These are phyloP conservation scores for Macropodus opercularis DNA, from an alignment of 2,797 vertebrate species.

Conservation along the genomic window DNA sequence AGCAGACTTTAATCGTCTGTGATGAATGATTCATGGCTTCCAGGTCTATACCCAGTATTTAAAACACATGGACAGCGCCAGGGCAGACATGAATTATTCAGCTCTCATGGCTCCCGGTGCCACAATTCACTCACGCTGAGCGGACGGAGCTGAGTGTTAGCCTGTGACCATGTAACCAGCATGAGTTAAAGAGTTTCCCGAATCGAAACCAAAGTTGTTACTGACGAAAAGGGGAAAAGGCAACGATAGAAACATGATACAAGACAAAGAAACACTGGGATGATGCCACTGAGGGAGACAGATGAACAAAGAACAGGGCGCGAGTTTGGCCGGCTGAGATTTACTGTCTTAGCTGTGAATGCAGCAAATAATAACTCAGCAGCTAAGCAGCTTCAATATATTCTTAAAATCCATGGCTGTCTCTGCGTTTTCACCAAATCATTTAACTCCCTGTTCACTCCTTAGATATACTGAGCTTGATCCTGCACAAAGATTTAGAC, in stretches of 20 bases:
- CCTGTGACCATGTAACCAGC: slow-evolving; percentile 13
- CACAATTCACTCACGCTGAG: slow-evolving; percentile 56
- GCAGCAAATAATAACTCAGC: slow-evolving; percentile 67
- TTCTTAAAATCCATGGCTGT: slow-evolving; percentile 65
- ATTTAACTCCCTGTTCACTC: slow-evolving; percentile 26
- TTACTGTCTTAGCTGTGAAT: slow-evolving; percentile 63
- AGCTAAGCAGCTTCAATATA: slow-evolving; percentile 61
- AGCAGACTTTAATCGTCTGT: slow-evolving; percentile 75
- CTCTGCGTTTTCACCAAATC: slow-evolving; percentile 43
- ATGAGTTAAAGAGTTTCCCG: slow-evolving; percentile 25
- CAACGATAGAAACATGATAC: slow-evolving; percentile 19
- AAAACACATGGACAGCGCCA: slow-evolving; percentile 69
- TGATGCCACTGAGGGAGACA: slow-evolving; percentile 39
- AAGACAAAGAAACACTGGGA: slow-evolving; percentile 27
- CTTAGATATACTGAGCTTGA: slow-evolving; percentile 43
- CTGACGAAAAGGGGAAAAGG: slow-evolving; percentile 30
- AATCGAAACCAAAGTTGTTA: slow-evolving; percentile 57
- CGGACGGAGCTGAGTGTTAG: slow-evolving; percentile 42
- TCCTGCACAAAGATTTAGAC: slow-evolving; percentile 22
- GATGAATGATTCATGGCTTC: slow-evolving; percentile 82
- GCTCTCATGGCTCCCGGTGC: slow-evolving; percentile 36
- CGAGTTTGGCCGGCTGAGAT: slow-evolving; percentile 56
- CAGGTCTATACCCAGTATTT: slow-evolving; percentile 69
- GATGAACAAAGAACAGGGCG: slow-evolving; percentile 41
- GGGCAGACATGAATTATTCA: slow-evolving; percentile 77